Percentiles rank a stretch among this genome's conserved stretches.
Conservation (phyloP, 2,113 vertebrate species). For the Tenebrosternarchus preto region DNA sequence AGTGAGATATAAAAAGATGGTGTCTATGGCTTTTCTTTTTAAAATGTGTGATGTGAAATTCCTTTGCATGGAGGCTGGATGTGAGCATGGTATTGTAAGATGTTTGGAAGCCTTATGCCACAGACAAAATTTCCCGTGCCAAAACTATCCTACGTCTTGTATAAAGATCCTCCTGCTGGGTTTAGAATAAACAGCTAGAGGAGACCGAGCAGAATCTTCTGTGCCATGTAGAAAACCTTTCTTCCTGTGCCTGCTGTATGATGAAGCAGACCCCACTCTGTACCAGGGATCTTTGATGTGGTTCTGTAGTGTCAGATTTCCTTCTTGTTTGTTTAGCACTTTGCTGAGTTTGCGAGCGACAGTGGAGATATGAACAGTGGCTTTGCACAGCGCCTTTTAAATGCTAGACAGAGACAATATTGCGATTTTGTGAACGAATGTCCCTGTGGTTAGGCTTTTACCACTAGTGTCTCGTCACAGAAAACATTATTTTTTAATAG, state of each 20-base stretch:
- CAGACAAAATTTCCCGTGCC: neutral
- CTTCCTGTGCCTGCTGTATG: slow-evolving; percentile 1
- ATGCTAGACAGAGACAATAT: neutral
- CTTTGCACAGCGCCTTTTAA: slow-evolving; percentile 11
- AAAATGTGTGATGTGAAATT: neutral
- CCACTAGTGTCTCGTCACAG: slow-evolving; percentile 7
- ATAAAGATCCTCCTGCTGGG: neutral
- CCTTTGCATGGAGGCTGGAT: neutral
- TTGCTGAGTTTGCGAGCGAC: neutral
- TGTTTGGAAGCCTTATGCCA: neutral
- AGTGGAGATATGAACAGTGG: neutral
- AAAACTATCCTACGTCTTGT: neutral
- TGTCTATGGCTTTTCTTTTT: neutral
- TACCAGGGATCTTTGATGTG: neutral
- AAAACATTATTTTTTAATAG: slow-evolving; percentile 16
- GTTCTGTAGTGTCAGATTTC: neutral
- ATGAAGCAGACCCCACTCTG: neutral
- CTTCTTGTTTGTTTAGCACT: neutral
- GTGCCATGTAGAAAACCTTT: neutral
- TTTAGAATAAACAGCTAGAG: neutral
- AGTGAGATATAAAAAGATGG: neutral
- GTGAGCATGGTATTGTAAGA: neutral
- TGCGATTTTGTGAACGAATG: neutral
- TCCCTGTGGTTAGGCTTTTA: slow-evolving; percentile 24
- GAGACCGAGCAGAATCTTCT: neutral